Evolutionary conservation across 2,888 invertebrate genomes (phyloP), one percentile per base, ranked within the genome.

Genomic region (Pandemis corylana): DNA sequence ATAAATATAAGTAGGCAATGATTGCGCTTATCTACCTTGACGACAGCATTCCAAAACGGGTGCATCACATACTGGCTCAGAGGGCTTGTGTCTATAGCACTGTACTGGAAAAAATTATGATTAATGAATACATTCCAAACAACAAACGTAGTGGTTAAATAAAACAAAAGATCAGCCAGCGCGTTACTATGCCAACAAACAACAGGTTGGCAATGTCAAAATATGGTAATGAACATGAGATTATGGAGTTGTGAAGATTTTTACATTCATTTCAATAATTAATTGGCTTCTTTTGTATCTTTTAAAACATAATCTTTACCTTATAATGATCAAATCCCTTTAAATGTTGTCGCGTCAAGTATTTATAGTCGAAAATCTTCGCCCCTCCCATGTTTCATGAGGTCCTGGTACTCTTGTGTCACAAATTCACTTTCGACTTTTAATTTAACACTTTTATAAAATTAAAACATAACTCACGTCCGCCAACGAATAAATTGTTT

Each of bases 21-120:
- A 61, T 42, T 61, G 46, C 68, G 80, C 82, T 63, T 75, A 78
- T 87, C 93, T 95, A 99, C 99, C 96, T 98, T 96, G 12, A 99
- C 99, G 71, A 97, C 95, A 94, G 96, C 96, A 89, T 99, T 98
- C 99, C 99, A 99, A 90, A 98, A 98, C 46, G 99, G 99, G 91
- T 99, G 99, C 97, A 99, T 99, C 77, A 99, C 96, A 96, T 99
- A 99, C 78, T 98, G 97, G 87, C 99, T 98, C 68, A 99, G 95
- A 0, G 99, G 99, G 83, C 98, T 99, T 28, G 98, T 99, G 87
- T 99, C 99, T 87, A 98, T 95, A 66, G 98, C 98, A 89, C 96
- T 98, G 89, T 99, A 99, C 99, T 99, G 96, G 84, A 97, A 97
- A 83, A 82, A 88, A 87, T 63, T 13, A 5, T 13, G 28, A 36